Evolutionary conservation across 1,140 invertebrate species (phyloP).

Genomic region (Medauroidea extradentata): DNA sequence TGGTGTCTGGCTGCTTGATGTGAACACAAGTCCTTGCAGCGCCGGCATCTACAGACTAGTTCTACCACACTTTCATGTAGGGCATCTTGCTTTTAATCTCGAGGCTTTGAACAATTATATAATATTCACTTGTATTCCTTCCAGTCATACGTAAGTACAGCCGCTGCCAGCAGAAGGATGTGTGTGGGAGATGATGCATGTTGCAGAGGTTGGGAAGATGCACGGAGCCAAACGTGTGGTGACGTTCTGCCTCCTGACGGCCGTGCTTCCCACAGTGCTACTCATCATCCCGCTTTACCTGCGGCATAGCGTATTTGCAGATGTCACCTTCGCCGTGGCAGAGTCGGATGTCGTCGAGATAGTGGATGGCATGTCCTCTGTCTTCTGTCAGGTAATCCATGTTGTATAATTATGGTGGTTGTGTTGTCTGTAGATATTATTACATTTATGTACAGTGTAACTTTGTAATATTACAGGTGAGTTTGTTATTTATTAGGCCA

Average conservation of each 20-base stretch:
- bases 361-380: constrained; percentile 66
- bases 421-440: not conserved
- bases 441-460: not conserved
- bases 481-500: not conserved
- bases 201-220: constrained; percentile 62
- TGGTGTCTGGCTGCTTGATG: too few species aligned
- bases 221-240: constrained; percentile 67
- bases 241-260: constrained; percentile 67
- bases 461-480: not conserved
- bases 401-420: not conserved
- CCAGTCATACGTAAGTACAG: too few species aligned
- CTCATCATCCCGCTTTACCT: constrained; percentile 71
- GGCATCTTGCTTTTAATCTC: too few species aligned
- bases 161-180: too few species aligned
- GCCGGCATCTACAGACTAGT: too few species aligned
- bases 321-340: constrained; percentile 67
- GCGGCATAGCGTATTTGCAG: constrained; percentile 63
- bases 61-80: too few species aligned
- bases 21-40: too few species aligned
- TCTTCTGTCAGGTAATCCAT: constrained; percentile 59
- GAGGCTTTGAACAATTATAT: too few species aligned
- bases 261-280: constrained; percentile 63
- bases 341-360: constrained; percentile 79
- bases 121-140: too few species aligned
- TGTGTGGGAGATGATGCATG: too few species aligned